Conservation (phyloP, 2,888 invertebrate species). For the Aspidiotus rigidus region DNA sequence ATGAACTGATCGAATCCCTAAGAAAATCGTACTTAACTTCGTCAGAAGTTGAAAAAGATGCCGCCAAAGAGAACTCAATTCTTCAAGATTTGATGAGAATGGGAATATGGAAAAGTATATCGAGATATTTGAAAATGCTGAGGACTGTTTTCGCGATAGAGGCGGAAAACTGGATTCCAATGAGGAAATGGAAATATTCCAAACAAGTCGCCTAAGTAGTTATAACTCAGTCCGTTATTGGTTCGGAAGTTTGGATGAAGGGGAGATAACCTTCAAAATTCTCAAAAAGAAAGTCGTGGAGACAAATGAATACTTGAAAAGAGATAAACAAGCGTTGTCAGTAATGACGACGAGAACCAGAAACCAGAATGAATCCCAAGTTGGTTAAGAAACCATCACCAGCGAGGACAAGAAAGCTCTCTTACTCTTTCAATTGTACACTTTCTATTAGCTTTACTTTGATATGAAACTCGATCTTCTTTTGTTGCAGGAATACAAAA, state of each 20-base stretch:
- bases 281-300: neutral
- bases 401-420: too few species aligned
- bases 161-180: neutral
- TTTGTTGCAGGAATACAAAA: too few species aligned
- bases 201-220: neutral
- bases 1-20: neutral
- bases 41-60: neutral
- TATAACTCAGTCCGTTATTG: neutral
- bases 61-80: neutral
- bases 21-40: neutral
- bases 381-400: too few species aligned
- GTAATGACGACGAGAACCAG: too few species aligned
- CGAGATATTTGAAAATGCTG: neutral
- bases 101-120: neutral
- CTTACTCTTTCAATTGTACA: too few species aligned
- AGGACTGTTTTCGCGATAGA: neutral
- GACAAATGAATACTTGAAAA: neutral
- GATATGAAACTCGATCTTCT: too few species aligned
- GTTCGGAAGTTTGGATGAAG: neutral
- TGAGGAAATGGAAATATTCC: neutral
- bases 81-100: neutral
- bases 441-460: too few species aligned
- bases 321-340: neutral
- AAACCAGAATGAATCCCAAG: too few species aligned
- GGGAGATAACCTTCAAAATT: neutral